phyloP scores from a whole-genome alignment of 2,113 vertebrate species.

The Heterocephalus glaber region DNA sequence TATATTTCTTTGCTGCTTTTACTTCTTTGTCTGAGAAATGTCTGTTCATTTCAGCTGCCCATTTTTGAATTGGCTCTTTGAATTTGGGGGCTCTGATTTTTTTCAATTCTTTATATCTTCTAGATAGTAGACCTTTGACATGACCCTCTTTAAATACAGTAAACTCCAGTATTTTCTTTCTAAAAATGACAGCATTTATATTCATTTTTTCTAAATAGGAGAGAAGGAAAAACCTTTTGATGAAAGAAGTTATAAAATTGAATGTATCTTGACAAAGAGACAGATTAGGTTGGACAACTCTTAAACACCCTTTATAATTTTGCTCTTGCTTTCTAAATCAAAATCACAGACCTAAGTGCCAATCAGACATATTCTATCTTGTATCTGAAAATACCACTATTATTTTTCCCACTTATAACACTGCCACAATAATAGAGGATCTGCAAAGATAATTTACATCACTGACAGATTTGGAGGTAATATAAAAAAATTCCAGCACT shows the following conservation, averaged over 20 bases:
- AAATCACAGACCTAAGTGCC: slow-evolving; percentile 20
- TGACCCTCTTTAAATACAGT: background rate
- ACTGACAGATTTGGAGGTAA: slow-evolving; percentile 37
- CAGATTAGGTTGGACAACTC: slow-evolving; percentile 48
- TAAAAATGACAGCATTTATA: slow-evolving; percentile 30
- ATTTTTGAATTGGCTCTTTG: too few species aligned
- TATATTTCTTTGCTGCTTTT: too few species aligned
- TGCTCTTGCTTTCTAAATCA: slow-evolving; percentile 67
- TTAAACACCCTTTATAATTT: slow-evolving; percentile 28
- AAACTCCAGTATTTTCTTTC: slow-evolving; percentile 42
- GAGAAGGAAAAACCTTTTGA: background rate
- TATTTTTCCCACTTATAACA: slow-evolving; percentile 35
- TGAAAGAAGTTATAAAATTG: slow-evolving; percentile 21
- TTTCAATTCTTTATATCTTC: too few species aligned
- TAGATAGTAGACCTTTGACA: too few species aligned
- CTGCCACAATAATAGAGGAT: slow-evolving; percentile 13
- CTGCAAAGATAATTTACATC: slow-evolving; percentile 46
- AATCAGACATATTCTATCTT: slow-evolving; percentile 38
- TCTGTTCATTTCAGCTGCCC: too few species aligned
- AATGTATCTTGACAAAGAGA: slow-evolving; percentile 45
- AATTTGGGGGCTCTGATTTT: too few species aligned
- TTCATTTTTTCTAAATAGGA: slow-evolving; percentile 36
- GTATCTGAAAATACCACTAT: background rate
- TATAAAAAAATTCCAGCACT: slow-evolving; percentile 1
- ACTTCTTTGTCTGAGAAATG: too few species aligned